Evolutionary conservation across 1,140 invertebrate genomes (phyloP).

Genomic region (Drosophila nikananu): DNA sequence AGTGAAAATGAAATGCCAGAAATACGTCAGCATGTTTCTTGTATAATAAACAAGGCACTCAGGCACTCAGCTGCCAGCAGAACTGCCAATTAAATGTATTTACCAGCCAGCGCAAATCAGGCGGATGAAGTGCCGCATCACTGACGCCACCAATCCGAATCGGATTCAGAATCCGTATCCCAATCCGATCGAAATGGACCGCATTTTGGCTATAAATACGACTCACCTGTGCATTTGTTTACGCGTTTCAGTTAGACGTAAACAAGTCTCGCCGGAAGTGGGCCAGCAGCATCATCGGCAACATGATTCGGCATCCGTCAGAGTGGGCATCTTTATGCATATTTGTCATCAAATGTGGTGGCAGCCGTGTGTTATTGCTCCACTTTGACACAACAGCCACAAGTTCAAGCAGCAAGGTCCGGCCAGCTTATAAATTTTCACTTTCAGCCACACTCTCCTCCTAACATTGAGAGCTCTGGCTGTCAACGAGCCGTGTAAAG

Average conservation of each 20-base stretch:
- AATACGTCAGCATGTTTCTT: conserved; percentile 43
- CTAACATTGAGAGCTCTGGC: conserved; percentile 72
- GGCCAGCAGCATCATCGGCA: conserved; percentile 43
- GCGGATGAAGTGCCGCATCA: conserved; percentile 47
- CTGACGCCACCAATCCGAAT: conserved; percentile 47
- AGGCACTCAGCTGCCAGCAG: conserved; percentile 48
- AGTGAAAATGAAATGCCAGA: conserved; percentile 18
- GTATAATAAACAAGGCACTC: conserved; percentile 61
- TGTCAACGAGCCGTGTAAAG: conserved; percentile 76
- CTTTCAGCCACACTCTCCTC: conserved; percentile 41
- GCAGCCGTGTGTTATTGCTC: conserved; percentile 66
- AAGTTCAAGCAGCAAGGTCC: conserved; percentile 80
- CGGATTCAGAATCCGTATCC: background rate
- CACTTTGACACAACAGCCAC: conserved; percentile 61
- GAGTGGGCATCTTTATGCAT: background rate
- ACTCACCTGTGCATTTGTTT: conserved; percentile 74
- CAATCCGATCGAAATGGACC: conserved; percentile 40
- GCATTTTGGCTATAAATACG: conserved; percentile 61
- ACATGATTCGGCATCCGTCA: conserved; percentile 3
- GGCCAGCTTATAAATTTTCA: conserved; percentile 47
- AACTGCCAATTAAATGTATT: conserved; percentile 76
- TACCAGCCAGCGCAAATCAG: conserved; percentile 62
- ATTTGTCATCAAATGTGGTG: conserved; percentile 16
- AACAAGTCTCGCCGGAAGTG: conserved; percentile 77
- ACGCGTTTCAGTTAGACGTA: conserved; percentile 75